A percentile compares a stretch with the other conserved stretches of the same genome.
Conservation (phyloP, 2,797 vertebrate genomes). For the Kryptolebias ocellatus region DNA sequence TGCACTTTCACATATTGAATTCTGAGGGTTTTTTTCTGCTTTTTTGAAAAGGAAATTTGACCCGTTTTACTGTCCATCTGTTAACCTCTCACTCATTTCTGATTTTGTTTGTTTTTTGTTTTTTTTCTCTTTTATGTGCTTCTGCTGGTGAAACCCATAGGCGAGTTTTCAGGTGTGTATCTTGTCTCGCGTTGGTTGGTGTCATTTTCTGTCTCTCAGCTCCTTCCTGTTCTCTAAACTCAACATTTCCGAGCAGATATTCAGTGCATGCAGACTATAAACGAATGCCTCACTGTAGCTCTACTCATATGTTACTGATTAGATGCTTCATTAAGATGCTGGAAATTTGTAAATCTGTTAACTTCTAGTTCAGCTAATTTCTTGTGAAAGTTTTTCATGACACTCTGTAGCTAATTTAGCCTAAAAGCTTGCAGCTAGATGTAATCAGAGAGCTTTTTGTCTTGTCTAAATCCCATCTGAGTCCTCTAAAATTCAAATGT, state of each 20-base stretch:
- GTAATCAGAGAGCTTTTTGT: too few relatives aligned
- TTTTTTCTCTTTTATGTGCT: slow-evolving; percentile 81
- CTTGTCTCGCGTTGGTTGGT: slow-evolving; percentile 74
- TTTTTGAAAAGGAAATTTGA: slow-evolving; percentile 51
- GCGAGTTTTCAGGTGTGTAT: slow-evolving; percentile 99
- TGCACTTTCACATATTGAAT: too few relatives aligned
- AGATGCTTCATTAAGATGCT: too few relatives aligned
- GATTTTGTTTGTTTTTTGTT: slow-evolving; percentile 49
- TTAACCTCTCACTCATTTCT: slow-evolving; percentile 86
- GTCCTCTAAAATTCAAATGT: too few relatives aligned
- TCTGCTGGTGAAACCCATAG: slow-evolving; percentile 90
- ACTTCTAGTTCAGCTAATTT: too few relatives aligned
- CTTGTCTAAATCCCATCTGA: too few relatives aligned
- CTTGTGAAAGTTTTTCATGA: too few relatives aligned
- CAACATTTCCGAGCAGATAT: slow-evolving; percentile 6
- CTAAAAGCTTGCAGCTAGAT: too few relatives aligned
- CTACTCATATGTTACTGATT: too few relatives aligned
- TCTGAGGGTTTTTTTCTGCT: too few relatives aligned
- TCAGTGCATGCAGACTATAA: background rate
- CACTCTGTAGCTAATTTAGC: too few relatives aligned
- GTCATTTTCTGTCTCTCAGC: slow-evolving; percentile 45
- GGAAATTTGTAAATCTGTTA: background rate
- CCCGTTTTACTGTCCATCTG: slow-evolving; percentile 61
- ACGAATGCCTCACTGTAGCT: too few relatives aligned
- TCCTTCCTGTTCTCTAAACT: slow-evolving; percentile 23